Evolutionary conservation across 2,888 invertebrate species (phyloP).

Genomic region (Petrolisthes cinctipes): DNA sequence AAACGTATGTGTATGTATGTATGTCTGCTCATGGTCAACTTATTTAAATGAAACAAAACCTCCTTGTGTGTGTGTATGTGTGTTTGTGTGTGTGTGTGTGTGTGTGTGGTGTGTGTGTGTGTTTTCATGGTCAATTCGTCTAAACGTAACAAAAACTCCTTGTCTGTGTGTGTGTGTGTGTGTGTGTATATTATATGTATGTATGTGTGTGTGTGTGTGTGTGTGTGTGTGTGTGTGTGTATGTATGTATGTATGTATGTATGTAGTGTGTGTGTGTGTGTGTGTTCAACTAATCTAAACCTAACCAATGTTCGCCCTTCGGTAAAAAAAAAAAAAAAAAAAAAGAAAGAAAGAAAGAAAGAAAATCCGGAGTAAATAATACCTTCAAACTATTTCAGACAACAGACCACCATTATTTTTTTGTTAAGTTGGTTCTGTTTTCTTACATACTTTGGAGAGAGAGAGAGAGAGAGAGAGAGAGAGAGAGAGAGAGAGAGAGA

Average conservation of each 20-base stretch:
- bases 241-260: slow-evolving; percentile 35
- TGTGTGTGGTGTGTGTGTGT: no score
- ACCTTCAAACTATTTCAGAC: no score
- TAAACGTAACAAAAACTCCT: background rate
- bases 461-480: background rate
- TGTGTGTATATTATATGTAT: slow-evolving; percentile 16
- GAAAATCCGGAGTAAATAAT: background rate
- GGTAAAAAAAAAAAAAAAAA: background rate
- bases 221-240: slow-evolving; percentile 39
- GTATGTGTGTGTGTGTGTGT: slow-evolving; percentile 22
- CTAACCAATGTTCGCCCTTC: background rate
- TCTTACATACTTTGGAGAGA: no score
- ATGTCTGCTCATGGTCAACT: no score
- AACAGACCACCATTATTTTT: no score
- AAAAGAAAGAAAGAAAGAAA: background rate
- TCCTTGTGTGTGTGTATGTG: no score
- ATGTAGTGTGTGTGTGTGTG: slow-evolving; percentile 5
- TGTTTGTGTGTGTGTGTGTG: no score
- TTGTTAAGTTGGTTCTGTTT: no score
- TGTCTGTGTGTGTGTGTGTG: slow-evolving; percentile 20
- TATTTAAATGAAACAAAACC: no score
- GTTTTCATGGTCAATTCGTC: background rate
- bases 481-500: background rate
- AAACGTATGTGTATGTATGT: no score
- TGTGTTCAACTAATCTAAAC: background rate